phyloP scores from a whole-genome alignment of 2,888 invertebrate species.

The Plebejus melissa region DNA sequence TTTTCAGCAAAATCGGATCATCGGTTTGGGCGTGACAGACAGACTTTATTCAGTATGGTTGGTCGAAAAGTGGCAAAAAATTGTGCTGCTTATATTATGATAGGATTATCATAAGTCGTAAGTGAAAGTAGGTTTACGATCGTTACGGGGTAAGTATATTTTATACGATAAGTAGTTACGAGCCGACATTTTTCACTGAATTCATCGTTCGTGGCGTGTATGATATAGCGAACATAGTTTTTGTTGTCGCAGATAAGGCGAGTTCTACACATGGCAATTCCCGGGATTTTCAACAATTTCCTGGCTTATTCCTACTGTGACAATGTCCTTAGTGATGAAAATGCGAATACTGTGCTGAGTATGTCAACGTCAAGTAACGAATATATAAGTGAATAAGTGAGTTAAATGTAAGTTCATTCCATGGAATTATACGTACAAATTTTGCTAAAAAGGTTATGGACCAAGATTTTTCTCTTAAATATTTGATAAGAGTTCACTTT shows the following conservation, averaged over 20 bases:
- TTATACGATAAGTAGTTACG: neutral
- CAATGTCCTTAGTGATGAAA: neutral
- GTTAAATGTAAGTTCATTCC: neutral
- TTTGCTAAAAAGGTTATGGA: too few relatives aligned
- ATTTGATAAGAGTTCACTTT: too few relatives aligned
- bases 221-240: neutral
- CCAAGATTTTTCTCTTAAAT: too few relatives aligned
- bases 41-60: neutral
- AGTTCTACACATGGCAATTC: neutral
- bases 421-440: too few relatives aligned
- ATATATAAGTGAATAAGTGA: neutral
- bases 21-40: too few relatives aligned
- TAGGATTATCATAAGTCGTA: neutral
- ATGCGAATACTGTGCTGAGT: neutral
- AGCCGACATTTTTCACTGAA: neutral
- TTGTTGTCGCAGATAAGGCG: neutral
- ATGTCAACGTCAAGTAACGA: neutral
- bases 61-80: neutral
- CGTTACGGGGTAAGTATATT: neutral
- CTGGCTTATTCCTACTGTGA: neutral
- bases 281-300: neutral
- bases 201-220: neutral
- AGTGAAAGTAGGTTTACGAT: constrained; percentile 1
- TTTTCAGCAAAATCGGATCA: too few relatives aligned
- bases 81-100: neutral